Evolutionary conservation across 2,888 invertebrate species (phyloP), one percentile per base, ranked within the genome.

Genomic region (Stratiomys singularior): DNA sequence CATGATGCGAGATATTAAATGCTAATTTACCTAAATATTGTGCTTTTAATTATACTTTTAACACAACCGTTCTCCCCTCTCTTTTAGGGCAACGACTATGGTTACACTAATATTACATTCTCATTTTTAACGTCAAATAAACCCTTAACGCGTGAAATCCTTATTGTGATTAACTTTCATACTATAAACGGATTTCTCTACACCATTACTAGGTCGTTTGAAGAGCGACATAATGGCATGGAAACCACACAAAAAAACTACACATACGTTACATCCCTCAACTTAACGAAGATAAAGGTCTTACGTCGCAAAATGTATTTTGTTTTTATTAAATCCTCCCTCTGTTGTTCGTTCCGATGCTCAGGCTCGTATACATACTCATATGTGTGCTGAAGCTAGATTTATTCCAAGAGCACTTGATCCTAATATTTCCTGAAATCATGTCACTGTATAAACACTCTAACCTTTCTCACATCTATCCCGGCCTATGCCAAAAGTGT

Each of bases 401-500:
- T 74, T 74, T 74, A 74, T 74, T 74, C 74, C 18, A 56, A 74
- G 46, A 74, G 76, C 58, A 66, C 76, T 78, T 78, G 78, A 77
- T 69, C 77, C 56, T 72, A 72, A 79, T 77, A 77, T 76, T 79
- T 77, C 74, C 74, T 74, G 74, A 77, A 79, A 79, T 79, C 71
- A 72, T 79, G 77, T 77, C 79, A 79, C 77, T 74, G 76, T 79
- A 77, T 79, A 79, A 79, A 79, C 79, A 79, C 77, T 77, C 76
- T 77, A 79, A 66, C 79, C 77, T 76, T 71, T 74, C 66, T 64
- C 72, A 74, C 58, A 67, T 74, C 52, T 74, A 69, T 69, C 23
- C 28, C 23, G 27, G 69, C 69, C 69, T 69, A 69, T 69, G 69
- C 46, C 69, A 44, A 13, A n/a, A 47, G 46, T 69, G 69, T 46